A percentile compares a stretch with the other conserved stretches of the same genome.
Conservation (phyloP, 2,113 vertebrate species). For the Rhinichthys klamathensis region DNA sequence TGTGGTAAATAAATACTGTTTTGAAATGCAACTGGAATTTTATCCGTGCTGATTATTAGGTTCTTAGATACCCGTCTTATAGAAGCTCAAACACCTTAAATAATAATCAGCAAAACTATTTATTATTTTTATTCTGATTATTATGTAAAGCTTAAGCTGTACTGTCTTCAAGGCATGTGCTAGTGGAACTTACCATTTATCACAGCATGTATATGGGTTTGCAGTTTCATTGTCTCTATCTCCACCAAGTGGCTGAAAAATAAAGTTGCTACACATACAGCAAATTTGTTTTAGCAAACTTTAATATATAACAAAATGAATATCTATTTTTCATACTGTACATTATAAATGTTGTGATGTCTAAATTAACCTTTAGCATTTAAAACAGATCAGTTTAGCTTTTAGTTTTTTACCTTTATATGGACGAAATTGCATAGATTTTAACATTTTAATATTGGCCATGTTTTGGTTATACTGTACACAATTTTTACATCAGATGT, state of each 20-base stretch:
- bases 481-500: background rate
- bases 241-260: constrained; percentile 21
- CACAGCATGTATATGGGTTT: background rate
- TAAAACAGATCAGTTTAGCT: background rate
- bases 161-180: background rate
- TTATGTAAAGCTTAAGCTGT: background rate
- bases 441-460: background rate
- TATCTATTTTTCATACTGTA: no score
- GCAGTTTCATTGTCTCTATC: constrained; percentile 2
- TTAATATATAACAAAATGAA: no score
- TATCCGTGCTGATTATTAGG: background rate
- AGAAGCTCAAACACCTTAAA: background rate
- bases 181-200: background rate
- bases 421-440: background rate
- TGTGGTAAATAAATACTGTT: background rate
- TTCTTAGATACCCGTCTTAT: background rate
- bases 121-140: background rate
- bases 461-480: background rate
- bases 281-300: no score
- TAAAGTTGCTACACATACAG: background rate
- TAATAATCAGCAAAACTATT: background rate
- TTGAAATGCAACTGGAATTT: background rate
- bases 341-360: background rate
- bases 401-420: background rate
- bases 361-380: background rate